Percentiles rank a stretch among this genome's conserved stretches.
These are phyloP conservation scores for Margarornis squamiger DNA, from an alignment of 2,797 vertebrate species.

Conservation along the genomic window DNA sequence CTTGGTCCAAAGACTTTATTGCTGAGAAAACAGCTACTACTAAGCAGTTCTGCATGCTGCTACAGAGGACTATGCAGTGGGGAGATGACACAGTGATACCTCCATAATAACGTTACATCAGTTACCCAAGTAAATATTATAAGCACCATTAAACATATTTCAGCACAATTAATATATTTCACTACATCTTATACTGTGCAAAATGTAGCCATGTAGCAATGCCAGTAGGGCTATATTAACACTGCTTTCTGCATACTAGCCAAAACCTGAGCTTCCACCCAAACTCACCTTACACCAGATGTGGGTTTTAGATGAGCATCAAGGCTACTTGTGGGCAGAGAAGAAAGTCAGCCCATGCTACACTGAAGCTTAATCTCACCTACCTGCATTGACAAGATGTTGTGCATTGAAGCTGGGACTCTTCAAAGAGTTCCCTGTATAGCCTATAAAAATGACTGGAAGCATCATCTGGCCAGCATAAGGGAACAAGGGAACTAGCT, in stretches of 20 bases:
- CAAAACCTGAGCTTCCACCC: neutral
- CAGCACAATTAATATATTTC: neutral
- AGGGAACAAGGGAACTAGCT: neutral
- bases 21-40: neutral
- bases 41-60: neutral
- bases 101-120: neutral
- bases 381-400: neutral
- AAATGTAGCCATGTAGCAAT: neutral
- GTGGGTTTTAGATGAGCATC: neutral
- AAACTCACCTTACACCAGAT: neutral
- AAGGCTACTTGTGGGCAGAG: neutral
- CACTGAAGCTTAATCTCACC: neutral
- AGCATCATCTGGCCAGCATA: neutral
- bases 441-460: neutral
- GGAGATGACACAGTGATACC: neutral
- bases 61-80: neutral
- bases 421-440: neutral
- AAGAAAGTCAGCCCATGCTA: neutral
- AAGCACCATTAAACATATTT: neutral
- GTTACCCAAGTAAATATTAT: neutral
- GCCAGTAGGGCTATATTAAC: neutral
- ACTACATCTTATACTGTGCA: neutral
- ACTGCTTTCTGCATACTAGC: neutral
- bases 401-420: accelerated
- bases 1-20: neutral